Conservation (phyloP, 2,888 invertebrate genomes). For the Muscina levida region DNA sequence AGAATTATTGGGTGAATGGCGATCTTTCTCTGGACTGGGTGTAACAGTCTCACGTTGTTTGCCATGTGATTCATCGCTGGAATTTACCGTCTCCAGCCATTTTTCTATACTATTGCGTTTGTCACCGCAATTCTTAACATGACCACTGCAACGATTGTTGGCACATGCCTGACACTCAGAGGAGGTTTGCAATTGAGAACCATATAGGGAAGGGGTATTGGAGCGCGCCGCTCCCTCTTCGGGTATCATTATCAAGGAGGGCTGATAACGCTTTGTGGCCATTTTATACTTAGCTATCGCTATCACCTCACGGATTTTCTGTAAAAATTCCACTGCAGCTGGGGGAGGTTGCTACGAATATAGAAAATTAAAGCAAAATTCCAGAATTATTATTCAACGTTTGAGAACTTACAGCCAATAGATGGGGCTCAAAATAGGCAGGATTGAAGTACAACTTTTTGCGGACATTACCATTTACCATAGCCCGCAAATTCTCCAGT, state of each 20-base stretch:
- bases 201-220: conserved; percentile 78
- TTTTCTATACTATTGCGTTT: conserved; percentile 88
- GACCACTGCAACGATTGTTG: conserved; percentile 72
- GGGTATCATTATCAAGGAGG: conserved; percentile 89
- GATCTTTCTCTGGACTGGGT: conserved; percentile 29
- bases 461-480: conserved; percentile 85
- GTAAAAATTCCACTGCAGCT: conserved; percentile 92
- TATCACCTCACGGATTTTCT: conserved; percentile 94
- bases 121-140: conserved; percentile 82
- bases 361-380: conserved; percentile 71
- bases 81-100: conserved; percentile 86
- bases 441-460: conserved; percentile 93
- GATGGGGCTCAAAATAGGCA: conserved; percentile 93
- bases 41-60: conserved; percentile 13
- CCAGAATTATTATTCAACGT: conserved; percentile 31
- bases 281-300: conserved; percentile 94
- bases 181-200: conserved; percentile 80
- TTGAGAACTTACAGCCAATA: conserved; percentile 85
- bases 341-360: conserved; percentile 90
- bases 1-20: conserved; percentile 18
- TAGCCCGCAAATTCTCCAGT: conserved; percentile 84
- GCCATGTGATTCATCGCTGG: conserved; percentile 2
- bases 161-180: conserved; percentile 70
- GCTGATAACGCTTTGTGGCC: conserved; percentile 89
- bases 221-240: conserved; percentile 83